phyloP scores from a whole-genome alignment of 2,888 invertebrate species.

The Sympetrum striolatum region DNA sequence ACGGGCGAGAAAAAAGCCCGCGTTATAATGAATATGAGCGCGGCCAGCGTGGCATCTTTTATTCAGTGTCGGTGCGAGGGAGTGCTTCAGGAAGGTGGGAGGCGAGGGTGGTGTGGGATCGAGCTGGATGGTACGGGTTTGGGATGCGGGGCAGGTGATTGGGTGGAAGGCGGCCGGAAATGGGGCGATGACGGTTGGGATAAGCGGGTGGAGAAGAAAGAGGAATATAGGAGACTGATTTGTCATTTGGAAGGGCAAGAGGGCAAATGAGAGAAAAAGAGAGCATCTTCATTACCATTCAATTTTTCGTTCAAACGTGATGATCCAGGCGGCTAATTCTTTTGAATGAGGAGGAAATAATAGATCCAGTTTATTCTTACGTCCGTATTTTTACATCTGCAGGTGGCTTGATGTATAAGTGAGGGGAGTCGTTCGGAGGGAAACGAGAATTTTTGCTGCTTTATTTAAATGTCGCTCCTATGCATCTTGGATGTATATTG shows the following conservation, averaged over 20 bases:
- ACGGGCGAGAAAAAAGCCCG: neutral
- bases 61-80: neutral
- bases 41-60: neutral
- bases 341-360: neutral
- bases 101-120: neutral
- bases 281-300: neutral
- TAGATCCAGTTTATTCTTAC: too few species aligned
- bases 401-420: too few species aligned
- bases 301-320: neutral
- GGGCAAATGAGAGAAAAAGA: neutral
- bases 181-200: conserved; percentile 12
- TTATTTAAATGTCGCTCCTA: too few species aligned
- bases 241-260: neutral
- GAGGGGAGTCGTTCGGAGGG: too few species aligned
- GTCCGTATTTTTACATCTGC: too few species aligned
- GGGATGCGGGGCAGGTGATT: neutral
- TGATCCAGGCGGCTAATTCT: neutral
- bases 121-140: too few species aligned
- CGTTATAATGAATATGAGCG: neutral
- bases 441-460: too few species aligned
- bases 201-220: neutral
- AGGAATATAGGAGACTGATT: neutral
- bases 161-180: neutral
- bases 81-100: neutral
- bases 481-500: too few species aligned